Evolutionary conservation across 2,888 invertebrate species (phyloP).

Genomic region (Loripinus fragilis): DNA sequence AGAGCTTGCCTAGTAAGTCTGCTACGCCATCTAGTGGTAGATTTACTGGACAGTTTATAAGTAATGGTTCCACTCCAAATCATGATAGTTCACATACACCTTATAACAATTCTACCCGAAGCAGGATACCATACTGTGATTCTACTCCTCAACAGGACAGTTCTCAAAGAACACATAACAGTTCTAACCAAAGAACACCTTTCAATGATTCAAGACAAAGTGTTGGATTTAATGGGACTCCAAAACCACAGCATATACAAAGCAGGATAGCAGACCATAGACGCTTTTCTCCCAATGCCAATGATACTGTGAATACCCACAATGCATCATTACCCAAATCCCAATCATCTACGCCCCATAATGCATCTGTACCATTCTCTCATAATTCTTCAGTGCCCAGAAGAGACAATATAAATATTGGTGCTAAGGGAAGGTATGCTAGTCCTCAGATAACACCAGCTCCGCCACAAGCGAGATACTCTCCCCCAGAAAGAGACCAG

Average conservation of each 20-base stretch:
- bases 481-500: conserved; percentile 43
- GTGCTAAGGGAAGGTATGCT: conserved; percentile 52
- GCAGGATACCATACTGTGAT: conserved; percentile 11
- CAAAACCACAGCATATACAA: conserved; percentile 44
- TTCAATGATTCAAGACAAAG: conserved; percentile 47
- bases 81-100: conserved; percentile 27
- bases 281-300: conserved; percentile 51
- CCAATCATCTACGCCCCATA: conserved; percentile 31
- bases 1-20: conserved; percentile 10
- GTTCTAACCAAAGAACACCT: conserved; percentile 22
- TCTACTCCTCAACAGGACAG: background rate
- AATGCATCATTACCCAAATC: conserved; percentile 39
- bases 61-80: conserved; percentile 35
- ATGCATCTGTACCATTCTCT: conserved; percentile 28
- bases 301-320: conserved; percentile 32
- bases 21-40: conserved; percentile 21
- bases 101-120: conserved; percentile 10
- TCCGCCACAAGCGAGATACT: conserved; percentile 35
- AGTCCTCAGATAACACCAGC: conserved; percentile 53
- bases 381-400: conserved; percentile 34
- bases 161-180: background rate
- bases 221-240: conserved; percentile 47
- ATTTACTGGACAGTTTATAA: conserved; percentile 15
- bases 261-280: conserved; percentile 48
- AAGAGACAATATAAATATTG: conserved; percentile 35